These are phyloP conservation scores for Buceros bicornis DNA, from an alignment of 2,797 vertebrate species.

Conservation along the genomic window DNA sequence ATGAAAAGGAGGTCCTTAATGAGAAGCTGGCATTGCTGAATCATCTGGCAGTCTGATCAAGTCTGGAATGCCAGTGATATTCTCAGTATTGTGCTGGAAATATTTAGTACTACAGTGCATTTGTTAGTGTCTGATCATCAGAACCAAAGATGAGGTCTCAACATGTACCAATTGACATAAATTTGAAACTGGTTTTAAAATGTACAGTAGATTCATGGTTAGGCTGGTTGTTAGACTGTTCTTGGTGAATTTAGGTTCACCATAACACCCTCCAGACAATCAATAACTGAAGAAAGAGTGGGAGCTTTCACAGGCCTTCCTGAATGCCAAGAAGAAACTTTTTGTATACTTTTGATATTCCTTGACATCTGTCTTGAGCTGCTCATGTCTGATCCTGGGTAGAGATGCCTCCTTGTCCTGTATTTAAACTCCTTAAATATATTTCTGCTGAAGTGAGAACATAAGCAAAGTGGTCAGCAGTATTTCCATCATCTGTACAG, in stretches of 20 bases:
- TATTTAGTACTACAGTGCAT: background rate
- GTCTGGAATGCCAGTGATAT: background rate
- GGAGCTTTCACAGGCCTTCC: background rate
- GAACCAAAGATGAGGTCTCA: background rate
- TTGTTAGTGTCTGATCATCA: background rate
- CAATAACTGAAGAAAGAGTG: background rate
- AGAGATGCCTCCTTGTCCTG: background rate
- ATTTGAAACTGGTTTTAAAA: background rate
- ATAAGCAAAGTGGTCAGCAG: background rate
- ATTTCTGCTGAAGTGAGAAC: background rate
- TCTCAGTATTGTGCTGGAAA: background rate
- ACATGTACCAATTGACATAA: background rate
- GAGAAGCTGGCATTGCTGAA: background rate
- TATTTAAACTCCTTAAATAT: background rate
- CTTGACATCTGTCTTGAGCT: background rate
- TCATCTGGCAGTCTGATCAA: background rate
- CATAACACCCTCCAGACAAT: background rate
- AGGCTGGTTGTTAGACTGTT: background rate
- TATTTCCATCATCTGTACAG: background rate
- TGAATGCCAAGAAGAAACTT: background rate
- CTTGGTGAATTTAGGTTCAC: background rate
- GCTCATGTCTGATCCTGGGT: background rate
- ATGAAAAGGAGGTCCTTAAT: background rate
- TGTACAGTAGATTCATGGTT: background rate
- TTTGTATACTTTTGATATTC: background rate